Conservation (phyloP, 2,797 vertebrate genomes). For the Miichthys miiuy region DNA sequence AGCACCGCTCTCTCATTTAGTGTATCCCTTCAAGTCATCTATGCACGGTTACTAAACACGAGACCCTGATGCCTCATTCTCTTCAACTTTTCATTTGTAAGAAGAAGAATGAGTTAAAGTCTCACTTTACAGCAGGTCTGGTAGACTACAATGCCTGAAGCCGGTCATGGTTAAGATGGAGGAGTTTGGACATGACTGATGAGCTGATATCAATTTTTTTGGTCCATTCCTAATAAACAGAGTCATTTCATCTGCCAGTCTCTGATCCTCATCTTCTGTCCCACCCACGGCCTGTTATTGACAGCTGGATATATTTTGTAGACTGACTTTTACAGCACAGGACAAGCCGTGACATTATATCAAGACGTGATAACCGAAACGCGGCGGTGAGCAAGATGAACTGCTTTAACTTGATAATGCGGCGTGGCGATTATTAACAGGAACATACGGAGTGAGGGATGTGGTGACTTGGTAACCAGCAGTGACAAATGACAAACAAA, state of each 20-base stretch:
- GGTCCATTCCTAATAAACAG: constrained; percentile 7
- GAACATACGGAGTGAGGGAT: neutral
- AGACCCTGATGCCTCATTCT: too few relatives aligned
- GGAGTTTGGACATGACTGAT: neutral
- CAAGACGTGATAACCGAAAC: constrained; percentile 3
- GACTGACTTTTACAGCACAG: neutral
- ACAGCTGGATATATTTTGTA: constrained; percentile 9
- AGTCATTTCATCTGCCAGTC: constrained; percentile 1
- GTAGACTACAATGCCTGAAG: too few relatives aligned
- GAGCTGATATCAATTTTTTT: neutral
- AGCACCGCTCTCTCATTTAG: too few relatives aligned
- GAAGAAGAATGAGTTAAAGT: too few relatives aligned
- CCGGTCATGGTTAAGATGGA: too few relatives aligned
- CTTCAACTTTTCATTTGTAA: too few relatives aligned
- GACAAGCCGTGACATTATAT: constrained; percentile 19
- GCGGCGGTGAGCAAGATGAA: constrained; percentile 11
- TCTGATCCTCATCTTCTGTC: constrained; percentile 8
- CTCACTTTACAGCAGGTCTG: too few relatives aligned
- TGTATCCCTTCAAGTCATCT: too few relatives aligned
- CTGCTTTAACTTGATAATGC: constrained; percentile 29
- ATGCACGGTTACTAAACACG: too few relatives aligned
- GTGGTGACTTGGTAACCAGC: constrained; percentile 5
- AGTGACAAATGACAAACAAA: constrained; percentile 12
- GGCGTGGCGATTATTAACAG: constrained; percentile 10
- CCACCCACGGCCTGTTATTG: neutral